Evolutionary conservation across 2,113 vertebrate genomes (phyloP).

Genomic region (Protobothrops mucrosquamatus): DNA sequence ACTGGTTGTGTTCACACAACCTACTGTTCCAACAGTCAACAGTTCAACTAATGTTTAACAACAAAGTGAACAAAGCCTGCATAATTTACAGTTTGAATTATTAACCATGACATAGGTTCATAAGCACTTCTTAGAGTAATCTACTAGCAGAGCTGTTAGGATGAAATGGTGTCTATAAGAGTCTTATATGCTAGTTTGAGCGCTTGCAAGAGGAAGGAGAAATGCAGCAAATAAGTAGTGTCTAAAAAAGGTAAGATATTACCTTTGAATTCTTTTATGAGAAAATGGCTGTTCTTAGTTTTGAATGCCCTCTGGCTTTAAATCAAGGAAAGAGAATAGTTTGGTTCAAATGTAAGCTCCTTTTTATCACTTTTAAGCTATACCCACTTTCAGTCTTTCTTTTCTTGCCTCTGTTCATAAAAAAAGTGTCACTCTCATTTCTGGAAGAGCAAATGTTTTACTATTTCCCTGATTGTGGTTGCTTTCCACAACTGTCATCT

Average conservation of each 20-base stretch:
- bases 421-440: neutral
- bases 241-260: neutral
- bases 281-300: neutral
- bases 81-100: neutral
- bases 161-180: neutral
- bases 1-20: neutral
- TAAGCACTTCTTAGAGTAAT: neutral
- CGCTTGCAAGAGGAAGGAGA: neutral
- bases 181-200: neutral
- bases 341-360: neutral
- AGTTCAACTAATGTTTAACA: neutral
- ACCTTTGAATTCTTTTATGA: neutral
- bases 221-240: too few species aligned
- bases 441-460: neutral
- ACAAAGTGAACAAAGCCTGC: neutral
- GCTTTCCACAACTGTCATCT: neutral
- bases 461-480: neutral
- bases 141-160: neutral
- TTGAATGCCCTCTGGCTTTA: neutral
- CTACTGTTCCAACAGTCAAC: neutral
- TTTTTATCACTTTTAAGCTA: neutral
- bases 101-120: neutral
- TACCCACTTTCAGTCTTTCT: neutral
- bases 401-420: neutral
- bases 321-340: neutral